Base-by-base conservation (phyloP, 2,888 invertebrate species). In the Ophion slaviceki region DNA sequence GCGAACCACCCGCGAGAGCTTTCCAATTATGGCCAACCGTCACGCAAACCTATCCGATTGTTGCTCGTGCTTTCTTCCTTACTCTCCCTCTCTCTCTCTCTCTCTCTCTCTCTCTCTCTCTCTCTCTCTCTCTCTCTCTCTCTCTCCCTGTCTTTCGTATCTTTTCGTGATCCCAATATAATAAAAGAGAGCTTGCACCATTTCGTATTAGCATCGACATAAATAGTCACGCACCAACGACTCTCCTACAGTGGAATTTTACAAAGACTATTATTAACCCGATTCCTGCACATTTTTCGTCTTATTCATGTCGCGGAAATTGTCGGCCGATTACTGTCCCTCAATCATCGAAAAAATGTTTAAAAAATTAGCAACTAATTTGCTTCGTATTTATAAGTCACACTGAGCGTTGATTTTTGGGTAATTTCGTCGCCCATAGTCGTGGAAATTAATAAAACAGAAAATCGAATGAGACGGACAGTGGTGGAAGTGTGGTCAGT, bases 31-130 rank as follows among this genome's bases (percentile, higher is more conserved):
- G 72, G 79, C 70, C 67, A 82, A 75, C 81, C 85, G 84, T 88
- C 90, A 89, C 90, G 90, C 90, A 80, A 90, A 85, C 88, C 89
- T 88, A 88, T 88, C 89, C 87, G 89, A 89, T 89, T 89, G 90
- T 90, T 90, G 88, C 88, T 88, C 89, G 87, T 88, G 87, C 66
- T 72, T n/a, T 45, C 57, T 71, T 28, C 32, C 28, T 6, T 59
- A 57, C 68, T 32, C 59, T 77, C 67, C 32, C 40, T 74, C 62
- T 66, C 8, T 40, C 74, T 72, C 32, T 67, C 57, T 20, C 28
- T 66, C 11, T 32, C 17, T 74, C 45, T 72, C 74, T 78, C 86
- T 88, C 11, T 11, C 14, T 11, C 47, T 47, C 47, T 47, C 47
- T 47, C 14, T 47, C 47, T 36, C 61, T 77, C 67, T 24, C 62